A percentile compares a stretch with the other conserved stretches of the same genome.
phyloP scores from a whole-genome alignment of 53 echinoderm and acorn worm genomes.

The Henricia sp. region DNA sequence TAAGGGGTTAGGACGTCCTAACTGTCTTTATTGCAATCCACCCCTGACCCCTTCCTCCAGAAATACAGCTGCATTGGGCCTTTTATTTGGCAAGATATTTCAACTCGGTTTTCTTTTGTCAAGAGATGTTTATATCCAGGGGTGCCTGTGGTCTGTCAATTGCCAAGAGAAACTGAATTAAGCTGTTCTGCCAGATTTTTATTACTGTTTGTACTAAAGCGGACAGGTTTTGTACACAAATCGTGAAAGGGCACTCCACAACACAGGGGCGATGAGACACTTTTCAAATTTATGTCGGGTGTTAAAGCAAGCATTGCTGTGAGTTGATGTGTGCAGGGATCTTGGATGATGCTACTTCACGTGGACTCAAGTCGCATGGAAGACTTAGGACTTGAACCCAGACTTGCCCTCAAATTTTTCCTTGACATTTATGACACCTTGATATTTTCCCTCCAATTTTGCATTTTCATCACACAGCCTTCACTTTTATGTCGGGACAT shows the following conservation, averaged over 20 bases:
- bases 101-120: slow-evolving; percentile 7
- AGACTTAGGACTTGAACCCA: no score
- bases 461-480: no score
- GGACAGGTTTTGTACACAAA: slow-evolving; percentile 46
- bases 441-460: no score
- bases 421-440: no score
- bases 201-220: slow-evolving; percentile 25
- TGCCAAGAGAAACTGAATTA: not conserved
- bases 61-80: slow-evolving; percentile 19
- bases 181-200: not conserved
- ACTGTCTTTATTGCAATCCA: no score
- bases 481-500: no score
- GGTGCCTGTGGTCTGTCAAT: slow-evolving; percentile 44
- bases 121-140: slow-evolving; percentile 27
- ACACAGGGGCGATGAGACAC: not conserved
- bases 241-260: not conserved
- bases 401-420: no score
- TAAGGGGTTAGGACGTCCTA: no score
- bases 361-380: no score
- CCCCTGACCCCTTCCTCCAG: not conserved
- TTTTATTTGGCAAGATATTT: slow-evolving; percentile 32
- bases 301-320: no score
- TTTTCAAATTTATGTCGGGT: slow-evolving; percentile 8
- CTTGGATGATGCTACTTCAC: no score
- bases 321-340: no score